Percentiles rank a stretch among this genome's conserved stretches.
Evolutionary conservation across 2,888 invertebrate species (phyloP).

Genomic region (Scaptomyza tumidula): DNA sequence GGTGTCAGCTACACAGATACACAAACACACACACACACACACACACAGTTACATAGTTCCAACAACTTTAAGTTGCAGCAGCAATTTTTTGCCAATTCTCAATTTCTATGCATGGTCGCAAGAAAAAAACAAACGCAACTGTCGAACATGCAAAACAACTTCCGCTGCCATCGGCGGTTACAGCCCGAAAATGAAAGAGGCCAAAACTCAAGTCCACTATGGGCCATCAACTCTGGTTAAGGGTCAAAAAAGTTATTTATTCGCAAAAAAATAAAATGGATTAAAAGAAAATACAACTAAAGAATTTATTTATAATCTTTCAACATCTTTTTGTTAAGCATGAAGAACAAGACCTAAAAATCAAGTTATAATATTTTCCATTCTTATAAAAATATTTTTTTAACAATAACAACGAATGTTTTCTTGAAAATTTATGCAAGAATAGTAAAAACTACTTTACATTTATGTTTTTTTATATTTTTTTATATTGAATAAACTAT

Average conservation of each 20-base stretch:
- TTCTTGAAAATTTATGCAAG: too few species aligned
- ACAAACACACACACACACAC: background rate
- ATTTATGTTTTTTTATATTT: too few species aligned
- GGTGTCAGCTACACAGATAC: constrained; percentile 36
- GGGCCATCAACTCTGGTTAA: background rate
- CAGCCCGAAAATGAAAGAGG: background rate
- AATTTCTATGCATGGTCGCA: constrained; percentile 1
- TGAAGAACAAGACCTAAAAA: too few species aligned
- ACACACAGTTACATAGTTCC: background rate
- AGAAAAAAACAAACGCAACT: constrained; percentile 13
- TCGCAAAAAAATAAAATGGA: too few species aligned
- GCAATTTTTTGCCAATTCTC: constrained; percentile 5
- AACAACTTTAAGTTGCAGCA: constrained; percentile 29
- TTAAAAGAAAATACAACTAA: too few species aligned
- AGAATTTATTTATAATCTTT: too few species aligned
- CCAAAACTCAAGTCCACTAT: constrained; percentile 8
- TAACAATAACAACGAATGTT: too few species aligned
- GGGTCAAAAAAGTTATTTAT: background rate
- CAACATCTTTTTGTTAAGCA: too few species aligned
- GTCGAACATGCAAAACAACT: constrained; percentile 47
- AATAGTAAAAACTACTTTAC: too few species aligned
- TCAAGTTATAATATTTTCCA: too few species aligned
- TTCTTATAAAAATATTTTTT: too few species aligned
- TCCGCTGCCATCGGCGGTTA: constrained; percentile 28
- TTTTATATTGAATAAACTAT: too few species aligned